Evolutionary conservation across 2,797 vertebrate species (phyloP).

Genomic region (Centroberyx gerrardi): DNA sequence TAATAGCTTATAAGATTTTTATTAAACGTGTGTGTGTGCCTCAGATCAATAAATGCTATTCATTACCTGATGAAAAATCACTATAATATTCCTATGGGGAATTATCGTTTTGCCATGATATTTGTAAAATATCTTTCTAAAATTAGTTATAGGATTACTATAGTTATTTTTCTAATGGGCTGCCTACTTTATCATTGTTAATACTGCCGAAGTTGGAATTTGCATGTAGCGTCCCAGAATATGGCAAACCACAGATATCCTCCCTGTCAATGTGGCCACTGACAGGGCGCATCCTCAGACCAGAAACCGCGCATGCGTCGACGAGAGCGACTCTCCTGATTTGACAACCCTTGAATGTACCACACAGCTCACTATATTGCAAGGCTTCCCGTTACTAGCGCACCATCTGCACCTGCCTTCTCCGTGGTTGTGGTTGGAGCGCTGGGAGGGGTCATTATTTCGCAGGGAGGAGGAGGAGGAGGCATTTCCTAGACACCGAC

Average conservation of each 20-base stretch:
- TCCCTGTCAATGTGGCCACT: slow-evolving; percentile 32
- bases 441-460: slow-evolving; percentile 86
- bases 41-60: no score
- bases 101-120: no score
- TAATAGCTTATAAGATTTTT: no score
- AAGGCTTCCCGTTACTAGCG: slow-evolving; percentile 72
- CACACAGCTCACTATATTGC: slow-evolving; percentile 81
- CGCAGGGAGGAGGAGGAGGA: slow-evolving; percentile 80
- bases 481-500: slow-evolving; percentile 82
- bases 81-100: no score
- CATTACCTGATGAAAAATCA: no score
- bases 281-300: slow-evolving; percentile 58
- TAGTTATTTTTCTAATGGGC: no score
- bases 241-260: slow-evolving; percentile 47
- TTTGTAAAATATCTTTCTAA: no score
- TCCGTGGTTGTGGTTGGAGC: slow-evolving; percentile 67
- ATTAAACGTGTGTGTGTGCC: no score
- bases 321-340: slow-evolving; percentile 68
- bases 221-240: slow-evolving; percentile 28
- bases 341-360: slow-evolving; percentile 69
- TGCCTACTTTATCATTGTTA: not conserved
- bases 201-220: not conserved
- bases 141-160: no score
- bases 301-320: slow-evolving; percentile 78
- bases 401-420: slow-evolving; percentile 83